Evolutionary conservation across 2,113 vertebrate species (phyloP).

Genomic region (Clarias magur): DNA sequence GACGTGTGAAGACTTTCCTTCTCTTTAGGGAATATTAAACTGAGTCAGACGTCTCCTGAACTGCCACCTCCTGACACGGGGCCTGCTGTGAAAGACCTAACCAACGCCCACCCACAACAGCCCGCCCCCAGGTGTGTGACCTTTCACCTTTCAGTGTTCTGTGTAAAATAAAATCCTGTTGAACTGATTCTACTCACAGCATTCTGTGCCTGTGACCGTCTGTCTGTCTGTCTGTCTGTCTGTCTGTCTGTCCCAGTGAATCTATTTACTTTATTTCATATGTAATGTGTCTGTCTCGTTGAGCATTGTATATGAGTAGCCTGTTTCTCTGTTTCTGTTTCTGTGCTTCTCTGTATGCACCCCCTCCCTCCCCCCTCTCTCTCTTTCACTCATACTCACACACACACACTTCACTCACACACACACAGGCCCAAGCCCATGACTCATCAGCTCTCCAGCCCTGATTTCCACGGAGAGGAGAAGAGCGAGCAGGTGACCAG

Average conservation of each 20-base stretch:
- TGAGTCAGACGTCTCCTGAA: conserved; percentile 88
- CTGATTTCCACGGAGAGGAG: conserved; percentile 74
- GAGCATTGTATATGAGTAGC: not conserved
- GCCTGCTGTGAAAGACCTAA: conserved; percentile 74
- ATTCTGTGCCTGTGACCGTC: too few relatives aligned
- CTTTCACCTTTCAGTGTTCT: conserved; percentile 7
- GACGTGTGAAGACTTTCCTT: not conserved
- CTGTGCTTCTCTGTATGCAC: not conserved
- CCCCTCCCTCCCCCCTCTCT: not conserved
- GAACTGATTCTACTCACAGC: not conserved
- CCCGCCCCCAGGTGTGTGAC: conserved; percentile 75
- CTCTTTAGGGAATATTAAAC: conserved; percentile 74
- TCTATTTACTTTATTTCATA: not conserved
- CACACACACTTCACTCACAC: not conserved
- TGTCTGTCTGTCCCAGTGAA: not conserved
- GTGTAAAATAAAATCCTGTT: conserved; percentile 9
- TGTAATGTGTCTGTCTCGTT: not conserved
- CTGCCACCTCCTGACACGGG: conserved; percentile 75
- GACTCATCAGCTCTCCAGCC: conserved; percentile 80
- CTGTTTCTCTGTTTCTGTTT: not conserved
- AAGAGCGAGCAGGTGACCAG: conserved; percentile 86
- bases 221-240: not conserved
- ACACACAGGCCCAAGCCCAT: conserved; percentile 71
- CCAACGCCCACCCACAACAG: conserved; percentile 85
- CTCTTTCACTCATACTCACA: conserved; percentile 15